Base-by-base conservation (phyloP, 2,113 vertebrate species). In the Antechinus flavipes region DNA sequence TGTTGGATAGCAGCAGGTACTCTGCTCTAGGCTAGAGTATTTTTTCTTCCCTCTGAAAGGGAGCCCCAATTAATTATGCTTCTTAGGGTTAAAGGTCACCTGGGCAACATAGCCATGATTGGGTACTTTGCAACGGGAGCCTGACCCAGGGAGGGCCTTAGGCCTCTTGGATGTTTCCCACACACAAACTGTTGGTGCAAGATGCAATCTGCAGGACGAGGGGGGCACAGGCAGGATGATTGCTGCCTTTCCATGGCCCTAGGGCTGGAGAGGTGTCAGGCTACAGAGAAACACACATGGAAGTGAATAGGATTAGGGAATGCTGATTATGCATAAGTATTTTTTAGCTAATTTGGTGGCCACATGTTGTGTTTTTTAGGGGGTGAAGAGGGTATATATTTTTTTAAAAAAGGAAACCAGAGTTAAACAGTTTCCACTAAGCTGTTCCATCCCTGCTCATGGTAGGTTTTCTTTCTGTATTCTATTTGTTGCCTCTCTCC, bases 101-200 rank as follows among this genome's bases (percentile, higher is more conserved):
- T 22, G 96, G 55, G 0, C 96, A 94, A 0, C 0, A 55, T 90
- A 94, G 93, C 22, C 0, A 3, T 96, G 96, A 96, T 92, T 94
- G 97, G 97, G 97, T 98, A 98, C 98, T 98, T 98, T 98, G 97
- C 55, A 16, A 96, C 76, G 97, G 93, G 89, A 97, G 97, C 96
- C 46, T 19, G 90, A 89, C 97, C 92, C 96, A 58, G 97, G 90
- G 96, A 98, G 97, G 96, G 95, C 95, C 94, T 94, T 97, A 98
- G 98, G 97, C 97, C 97, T 95, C 96, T 97, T 95, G 98, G 98
- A 97, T 98, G 98, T 98, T 98, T 96, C 96, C 97, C 98, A 98
- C 98, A 98, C 98, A 94, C 97, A 97, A 97, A 97, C 95, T 98
- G 98, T 97, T 97, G 98, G 97, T 97, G 95, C 96, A 96, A 97